Conservation (phyloP, 2,113 vertebrate genomes). For the Semnopithecus entellus region DNA sequence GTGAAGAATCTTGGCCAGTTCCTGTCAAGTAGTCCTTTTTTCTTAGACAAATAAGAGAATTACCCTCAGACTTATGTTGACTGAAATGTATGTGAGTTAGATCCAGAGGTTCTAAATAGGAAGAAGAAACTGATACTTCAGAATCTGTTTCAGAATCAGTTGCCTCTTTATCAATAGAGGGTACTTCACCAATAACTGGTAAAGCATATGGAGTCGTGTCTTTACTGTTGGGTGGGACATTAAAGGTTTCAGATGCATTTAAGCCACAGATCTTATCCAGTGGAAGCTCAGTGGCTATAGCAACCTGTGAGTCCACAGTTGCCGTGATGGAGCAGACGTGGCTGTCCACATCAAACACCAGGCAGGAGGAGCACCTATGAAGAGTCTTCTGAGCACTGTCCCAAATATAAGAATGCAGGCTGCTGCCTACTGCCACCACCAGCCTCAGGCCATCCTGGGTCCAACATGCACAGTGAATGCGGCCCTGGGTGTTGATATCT, state of each 20-base stretch:
- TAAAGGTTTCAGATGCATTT: constrained; percentile 88
- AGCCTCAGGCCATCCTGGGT: constrained; percentile 92
- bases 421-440: constrained; percentile 92
- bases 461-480: constrained; percentile 96
- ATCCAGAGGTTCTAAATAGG: constrained; percentile 86
- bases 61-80: constrained; percentile 86
- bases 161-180: constrained; percentile 78
- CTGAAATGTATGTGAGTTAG: constrained; percentile 89
- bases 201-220: background rate
- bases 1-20: constrained; percentile 93
- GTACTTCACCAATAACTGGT: constrained; percentile 80
- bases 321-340: constrained; percentile 90
- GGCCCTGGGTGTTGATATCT: constrained; percentile 86
- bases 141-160: constrained; percentile 82
- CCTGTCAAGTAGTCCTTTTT: constrained; percentile 90
- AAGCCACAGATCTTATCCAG: constrained; percentile 94
- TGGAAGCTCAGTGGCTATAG: constrained; percentile 93
- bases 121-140: constrained; percentile 74
- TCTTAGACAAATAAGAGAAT: constrained; percentile 89
- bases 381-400: constrained; percentile 91
- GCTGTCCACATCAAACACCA: constrained; percentile 91
- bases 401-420: constrained; percentile 95
- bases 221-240: constrained; percentile 74
- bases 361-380: constrained; percentile 88
- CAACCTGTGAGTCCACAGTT: constrained; percentile 87